Base-by-base conservation (phyloP, 2,888 invertebrate species). In the Andrena flavipes region DNA sequence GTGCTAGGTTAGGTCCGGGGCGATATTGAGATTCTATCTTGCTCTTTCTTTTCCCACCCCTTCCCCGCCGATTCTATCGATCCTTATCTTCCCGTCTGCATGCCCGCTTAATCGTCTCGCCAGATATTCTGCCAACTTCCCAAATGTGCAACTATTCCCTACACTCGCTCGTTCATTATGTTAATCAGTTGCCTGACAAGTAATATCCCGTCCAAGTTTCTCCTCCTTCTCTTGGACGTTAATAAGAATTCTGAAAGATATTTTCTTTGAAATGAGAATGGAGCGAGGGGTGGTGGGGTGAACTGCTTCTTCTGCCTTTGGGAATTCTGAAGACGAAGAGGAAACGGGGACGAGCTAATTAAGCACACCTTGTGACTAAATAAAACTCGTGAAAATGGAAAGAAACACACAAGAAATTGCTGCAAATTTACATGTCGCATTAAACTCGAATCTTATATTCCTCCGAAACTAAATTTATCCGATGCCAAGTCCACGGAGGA, bases 21-120 rank as follows among this genome's bases (percentile, higher is more conserved):
- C 71, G 81, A 72, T 82, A 75, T 82, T 26, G 70, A 73, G 51
- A 77, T 74, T 74, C 49, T 33, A 49, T 42, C 65, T 49, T 1
- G 29, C 70, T 56, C 63, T 10, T 42, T 56, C 33, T 60, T 56
- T 72, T 51, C 42, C 49, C 48, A 7, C 35, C 8, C 23, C 23
- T 33, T 63, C 35, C 8, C n/a, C 5, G 13, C 26, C 59, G 30
- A 30, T 67, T 35, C 33, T 3, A 65, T 35, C 48, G 23, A 42
- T 16, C 16, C 51, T 16, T 35, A 51, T 77, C 54, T 56, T 35
- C 6, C n/a, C n/a, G 8, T 29, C 42, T 26, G 20, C 20, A 7
- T 20, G 8, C 29, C 26, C 7, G 26, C 56, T 69, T 73, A 26
- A 72, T 64, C 72, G 42, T 13, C 20, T 48, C 8, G 23, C 69